Conservation (phyloP, 2,113 vertebrate species). For the Brachyistius frenatus region DNA sequence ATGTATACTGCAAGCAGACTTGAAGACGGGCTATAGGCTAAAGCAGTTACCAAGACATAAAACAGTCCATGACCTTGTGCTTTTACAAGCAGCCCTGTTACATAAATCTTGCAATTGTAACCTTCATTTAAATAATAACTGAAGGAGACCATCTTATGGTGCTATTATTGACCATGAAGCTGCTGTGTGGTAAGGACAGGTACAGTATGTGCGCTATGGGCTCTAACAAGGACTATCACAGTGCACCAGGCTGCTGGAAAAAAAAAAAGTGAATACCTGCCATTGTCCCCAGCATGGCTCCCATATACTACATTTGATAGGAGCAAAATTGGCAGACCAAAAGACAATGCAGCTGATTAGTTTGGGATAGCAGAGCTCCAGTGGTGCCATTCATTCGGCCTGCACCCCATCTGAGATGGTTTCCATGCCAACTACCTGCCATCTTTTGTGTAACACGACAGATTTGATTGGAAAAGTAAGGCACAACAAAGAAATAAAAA, state of each 20-base stretch:
- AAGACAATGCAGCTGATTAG: slow-evolving; percentile 77
- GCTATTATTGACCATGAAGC: not conserved
- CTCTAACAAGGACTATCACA: not conserved
- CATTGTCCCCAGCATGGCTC: slow-evolving; percentile 1
- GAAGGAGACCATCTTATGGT: not conserved
- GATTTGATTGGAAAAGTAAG: slow-evolving; percentile 24
- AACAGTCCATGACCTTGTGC: slow-evolving; percentile 17
- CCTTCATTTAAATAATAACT: slow-evolving; percentile 5
- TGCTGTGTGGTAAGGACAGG: not conserved
- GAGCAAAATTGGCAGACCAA: slow-evolving; percentile 39
- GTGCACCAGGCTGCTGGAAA: slow-evolving; percentile 21
- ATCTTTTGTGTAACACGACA: slow-evolving; percentile 25
- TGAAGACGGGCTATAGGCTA: not conserved
- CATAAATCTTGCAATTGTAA: slow-evolving; percentile 4
- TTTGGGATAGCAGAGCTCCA: slow-evolving; percentile 61
- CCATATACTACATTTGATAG: slow-evolving; percentile 26
- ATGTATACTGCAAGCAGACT: slow-evolving; percentile 2
- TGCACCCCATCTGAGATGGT: slow-evolving; percentile 47
- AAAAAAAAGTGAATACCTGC: slow-evolving; percentile 11
- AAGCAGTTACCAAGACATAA: slow-evolving; percentile 3
- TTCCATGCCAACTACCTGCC: slow-evolving; percentile 76
- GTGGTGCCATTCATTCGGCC: slow-evolving; percentile 42
- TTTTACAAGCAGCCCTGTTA: slow-evolving; percentile 10
- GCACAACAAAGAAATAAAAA: not conserved
- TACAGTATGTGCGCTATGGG: not conserved